These are phyloP conservation scores for Limnephilus marmoratus DNA, from an alignment of 2,888 invertebrate species.

Conservation along the genomic window DNA sequence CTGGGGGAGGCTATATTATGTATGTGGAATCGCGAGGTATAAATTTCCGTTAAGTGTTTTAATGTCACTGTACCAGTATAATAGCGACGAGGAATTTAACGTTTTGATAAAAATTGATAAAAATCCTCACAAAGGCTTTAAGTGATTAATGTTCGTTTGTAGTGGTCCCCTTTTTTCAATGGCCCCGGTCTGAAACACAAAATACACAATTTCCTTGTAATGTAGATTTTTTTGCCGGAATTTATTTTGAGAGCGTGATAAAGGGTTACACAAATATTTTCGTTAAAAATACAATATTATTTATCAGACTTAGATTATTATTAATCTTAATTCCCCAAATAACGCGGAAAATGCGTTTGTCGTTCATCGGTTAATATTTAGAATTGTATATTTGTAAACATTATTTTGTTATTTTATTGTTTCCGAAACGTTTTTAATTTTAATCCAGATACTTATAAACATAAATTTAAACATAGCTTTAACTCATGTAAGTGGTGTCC, in stretches of 20 bases:
- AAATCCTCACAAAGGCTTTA: slow-evolving; percentile 49
- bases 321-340: background rate
- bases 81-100: slow-evolving; percentile 60
- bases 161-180: slow-evolving; percentile 40
- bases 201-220: slow-evolving; percentile 38
- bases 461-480: background rate
- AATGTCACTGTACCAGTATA: slow-evolving; percentile 64
- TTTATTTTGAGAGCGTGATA: slow-evolving; percentile 16
- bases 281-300: background rate
- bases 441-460: background rate
- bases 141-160: slow-evolving; percentile 43
- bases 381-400: background rate
- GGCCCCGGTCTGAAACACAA: slow-evolving; percentile 33
- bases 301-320: background rate
- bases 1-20: slow-evolving; percentile 13
- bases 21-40: slow-evolving; percentile 59
- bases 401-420: background rate
- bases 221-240: slow-evolving; percentile 15
- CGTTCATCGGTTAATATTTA: background rate
- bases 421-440: background rate
- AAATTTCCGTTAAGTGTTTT: slow-evolving; percentile 65
- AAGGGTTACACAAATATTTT: slow-evolving; percentile 31
- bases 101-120: slow-evolving; percentile 58
- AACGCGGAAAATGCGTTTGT: background rate
- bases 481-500: no score